A percentile compares a stretch with the other conserved stretches of the same genome.
Evolutionary conservation across 2,797 vertebrate species (phyloP).

Genomic region (Parotocinclus haroldoi): DNA sequence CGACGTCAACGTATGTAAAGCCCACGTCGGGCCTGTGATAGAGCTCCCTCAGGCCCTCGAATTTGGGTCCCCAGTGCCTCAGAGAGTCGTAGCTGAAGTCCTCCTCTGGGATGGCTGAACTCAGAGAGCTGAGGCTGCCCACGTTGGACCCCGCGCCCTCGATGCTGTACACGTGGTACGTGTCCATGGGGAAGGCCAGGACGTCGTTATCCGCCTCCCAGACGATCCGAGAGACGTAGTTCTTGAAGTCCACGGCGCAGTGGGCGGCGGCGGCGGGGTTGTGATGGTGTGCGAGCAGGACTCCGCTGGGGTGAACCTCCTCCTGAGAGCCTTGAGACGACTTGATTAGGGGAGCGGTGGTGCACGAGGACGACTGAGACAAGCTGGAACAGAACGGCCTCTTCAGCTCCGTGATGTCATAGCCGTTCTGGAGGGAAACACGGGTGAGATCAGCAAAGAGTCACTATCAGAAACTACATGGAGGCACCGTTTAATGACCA

Average conservation of each 20-base stretch:
- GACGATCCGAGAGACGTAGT: conserved; percentile 76
- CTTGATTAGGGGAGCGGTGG: conserved; percentile 71
- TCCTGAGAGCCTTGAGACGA: conserved; percentile 71
- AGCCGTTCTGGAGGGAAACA: conserved; percentile 69
- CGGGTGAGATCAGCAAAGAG: too few relatives aligned
- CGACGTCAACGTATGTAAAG: conserved; percentile 54
- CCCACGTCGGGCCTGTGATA: conserved; percentile 63
- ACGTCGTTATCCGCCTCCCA: conserved; percentile 78
- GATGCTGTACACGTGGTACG: conserved; percentile 74
- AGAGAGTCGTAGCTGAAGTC: conserved; percentile 68
- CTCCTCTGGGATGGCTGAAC: conserved; percentile 60
- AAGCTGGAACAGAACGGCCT: conserved; percentile 75
- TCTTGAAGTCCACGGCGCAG: conserved; percentile 73
- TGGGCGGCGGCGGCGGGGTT: conserved; percentile 41
- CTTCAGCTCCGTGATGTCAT: conserved; percentile 82
- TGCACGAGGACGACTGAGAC: conserved; percentile 73
- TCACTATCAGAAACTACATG: too few relatives aligned
- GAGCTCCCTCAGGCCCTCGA: conserved; percentile 75
- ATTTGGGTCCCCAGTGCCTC: conserved; percentile 77
- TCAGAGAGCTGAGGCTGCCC: conserved; percentile 82
- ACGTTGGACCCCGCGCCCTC: conserved; percentile 72
- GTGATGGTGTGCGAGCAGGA: conserved; percentile 50
- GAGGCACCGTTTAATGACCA: too few relatives aligned
- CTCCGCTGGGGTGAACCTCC: conserved; percentile 62
- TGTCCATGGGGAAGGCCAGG: conserved; percentile 69